Conservation (phyloP, 2,113 vertebrate genomes). For the Danio rerio region DNA sequence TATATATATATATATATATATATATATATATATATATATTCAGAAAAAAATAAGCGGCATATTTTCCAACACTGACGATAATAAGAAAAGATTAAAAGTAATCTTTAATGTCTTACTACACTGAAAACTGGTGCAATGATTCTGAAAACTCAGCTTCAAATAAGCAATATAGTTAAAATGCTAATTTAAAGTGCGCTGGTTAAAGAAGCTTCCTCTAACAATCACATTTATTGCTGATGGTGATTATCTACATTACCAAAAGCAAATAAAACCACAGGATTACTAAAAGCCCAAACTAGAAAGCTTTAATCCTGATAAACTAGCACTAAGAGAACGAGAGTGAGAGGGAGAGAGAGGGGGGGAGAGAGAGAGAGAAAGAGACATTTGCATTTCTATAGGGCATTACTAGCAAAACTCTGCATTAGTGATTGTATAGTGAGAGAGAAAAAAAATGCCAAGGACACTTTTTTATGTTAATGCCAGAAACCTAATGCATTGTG, state of each 20-base stretch:
- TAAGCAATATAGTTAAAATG: not conserved
- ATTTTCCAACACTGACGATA: not conserved
- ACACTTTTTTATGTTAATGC: conserved; percentile 40
- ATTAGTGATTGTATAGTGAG: conserved; percentile 15
- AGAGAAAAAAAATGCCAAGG: not conserved
- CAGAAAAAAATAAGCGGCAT: too few species aligned
- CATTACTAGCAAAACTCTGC: conserved; percentile 6
- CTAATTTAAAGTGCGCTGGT: not conserved
- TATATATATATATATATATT: too few species aligned
- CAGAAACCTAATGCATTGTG: conserved; percentile 12
- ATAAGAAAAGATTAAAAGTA: not conserved
- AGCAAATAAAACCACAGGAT: conserved; percentile 15
- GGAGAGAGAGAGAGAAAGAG: not conserved
- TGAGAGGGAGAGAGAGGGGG: too few species aligned
- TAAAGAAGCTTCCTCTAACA: not conserved
- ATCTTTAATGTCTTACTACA: not conserved
- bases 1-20: too few species aligned
- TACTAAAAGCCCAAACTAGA: not conserved
- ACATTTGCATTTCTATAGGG: not conserved
- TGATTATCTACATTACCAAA: not conserved
- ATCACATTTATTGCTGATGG: not conserved
- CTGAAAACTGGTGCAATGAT: conserved; percentile 3
- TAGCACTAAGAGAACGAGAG: not conserved
- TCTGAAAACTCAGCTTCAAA: not conserved
- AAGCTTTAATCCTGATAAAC: conserved; percentile 9